Percentiles rank a stretch among this genome's conserved stretches.
phyloP scores from a whole-genome alignment of 2,113 vertebrate genomes.

The Anoplopoma fimbria region DNA sequence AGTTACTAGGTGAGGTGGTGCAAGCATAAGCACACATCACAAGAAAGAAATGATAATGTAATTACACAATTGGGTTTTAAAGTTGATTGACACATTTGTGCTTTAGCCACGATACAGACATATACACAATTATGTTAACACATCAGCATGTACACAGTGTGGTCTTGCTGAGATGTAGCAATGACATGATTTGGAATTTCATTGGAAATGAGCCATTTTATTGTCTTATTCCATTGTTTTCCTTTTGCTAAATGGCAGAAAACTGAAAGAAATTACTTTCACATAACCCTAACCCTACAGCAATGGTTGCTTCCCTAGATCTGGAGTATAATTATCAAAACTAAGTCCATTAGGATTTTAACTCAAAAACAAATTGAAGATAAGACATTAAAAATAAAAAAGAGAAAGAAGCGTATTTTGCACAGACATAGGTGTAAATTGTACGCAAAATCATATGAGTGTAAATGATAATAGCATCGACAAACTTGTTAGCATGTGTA shows the following conservation, averaged over 20 bases:
- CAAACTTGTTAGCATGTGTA: constrained; percentile 5
- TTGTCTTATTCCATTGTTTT: not conserved
- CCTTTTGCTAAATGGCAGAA: constrained; percentile 1
- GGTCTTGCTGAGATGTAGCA: not conserved
- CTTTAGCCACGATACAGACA: not conserved
- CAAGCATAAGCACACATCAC: not conserved
- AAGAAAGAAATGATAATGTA: not conserved
- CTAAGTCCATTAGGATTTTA: not conserved
- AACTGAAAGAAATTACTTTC: constrained; percentile 1
- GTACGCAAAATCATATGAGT: not conserved
- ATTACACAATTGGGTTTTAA: not conserved
- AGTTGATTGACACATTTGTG: not conserved
- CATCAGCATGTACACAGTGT: not conserved
- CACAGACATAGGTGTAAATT: not conserved
- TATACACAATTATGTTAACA: not conserved
- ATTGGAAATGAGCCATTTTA: not conserved
- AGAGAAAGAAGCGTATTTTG: not conserved
- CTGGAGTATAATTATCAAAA: not conserved
- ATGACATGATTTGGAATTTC: not conserved
- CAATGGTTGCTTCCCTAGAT: not conserved
- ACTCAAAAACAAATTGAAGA: not conserved
- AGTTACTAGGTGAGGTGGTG: constrained; percentile 75
- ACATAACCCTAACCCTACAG: not conserved
- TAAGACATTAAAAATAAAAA: not conserved
- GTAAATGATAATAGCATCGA: not conserved